Base-by-base conservation (phyloP, 2,888 invertebrate species). In the Andrena hattorfiana region DNA sequence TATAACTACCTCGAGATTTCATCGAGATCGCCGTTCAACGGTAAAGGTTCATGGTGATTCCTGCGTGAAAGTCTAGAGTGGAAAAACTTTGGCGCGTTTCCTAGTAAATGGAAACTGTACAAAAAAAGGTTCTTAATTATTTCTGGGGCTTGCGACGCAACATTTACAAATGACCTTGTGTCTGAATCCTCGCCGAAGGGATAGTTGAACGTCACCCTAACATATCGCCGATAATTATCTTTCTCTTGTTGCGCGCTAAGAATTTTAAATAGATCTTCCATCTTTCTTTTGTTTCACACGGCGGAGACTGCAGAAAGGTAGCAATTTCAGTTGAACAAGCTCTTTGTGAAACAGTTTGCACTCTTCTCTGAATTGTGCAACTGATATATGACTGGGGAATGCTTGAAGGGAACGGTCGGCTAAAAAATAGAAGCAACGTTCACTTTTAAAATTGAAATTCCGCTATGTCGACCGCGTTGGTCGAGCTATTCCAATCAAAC, bases 381-480 rank as follows among this genome's bases (percentile, higher is more conserved):
- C n/a, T 67, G 56, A 70, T 49, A 28, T 60, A 48, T 59, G 28
- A 73, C 67, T 30, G 26, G 71, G 62, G 63, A 28, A 48, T 70
- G 20, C 64, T 72, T 28, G 32, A 2, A 77, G 59, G 23, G 67
- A 51, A 26, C 7, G 13, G 35, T 1, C 10, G 13, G 2, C 54
- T 16, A n/a, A 35, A 26, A 69, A 69, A 68, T 54, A 70, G 71
- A 51, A 48, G 30, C 73, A 59, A 70, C 54, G 74, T 72, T 23
- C 71, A 64, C 42, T 73, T 79, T 73, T 73, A 67, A 85, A 85
- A 77, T 79, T 81, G 77, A 79, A 85, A 83, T 78, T 77, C 68
- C 51, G 56, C 64, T 64, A 59, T 48, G 35, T 66, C 28, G n/a
- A 56, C 23, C 26, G 60, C 13, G 28, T 10, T 42, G 16, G 4